Evolutionary conservation across 1,140 invertebrate species (phyloP).

Genomic region (Trialeurodes vaporariorum): DNA sequence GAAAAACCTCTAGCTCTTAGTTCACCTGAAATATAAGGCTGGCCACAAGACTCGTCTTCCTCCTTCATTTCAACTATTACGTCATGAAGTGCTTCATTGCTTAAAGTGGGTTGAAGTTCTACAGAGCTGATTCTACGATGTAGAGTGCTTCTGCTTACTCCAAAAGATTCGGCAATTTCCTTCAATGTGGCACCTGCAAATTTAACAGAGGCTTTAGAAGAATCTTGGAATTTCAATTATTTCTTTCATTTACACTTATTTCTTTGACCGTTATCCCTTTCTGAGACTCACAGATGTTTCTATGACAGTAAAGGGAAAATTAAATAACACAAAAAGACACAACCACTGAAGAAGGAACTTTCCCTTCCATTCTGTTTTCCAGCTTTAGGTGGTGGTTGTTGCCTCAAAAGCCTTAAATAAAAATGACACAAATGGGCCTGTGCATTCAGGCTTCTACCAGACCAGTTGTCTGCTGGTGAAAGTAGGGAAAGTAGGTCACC

Average conservation of each 20-base stretch:
- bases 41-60: not conserved
- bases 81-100: not conserved
- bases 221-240: not conserved
- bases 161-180: not conserved
- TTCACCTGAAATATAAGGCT: not conserved
- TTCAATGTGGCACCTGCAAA: not conserved
- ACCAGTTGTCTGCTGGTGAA: too few species aligned
- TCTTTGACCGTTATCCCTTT: not conserved
- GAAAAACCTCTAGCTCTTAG: not conserved
- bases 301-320: not conserved
- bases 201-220: not conserved
- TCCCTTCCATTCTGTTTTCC: not conserved
- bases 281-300: not conserved
- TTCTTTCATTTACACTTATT: not conserved
- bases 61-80: not conserved
- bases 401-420: too few species aligned
- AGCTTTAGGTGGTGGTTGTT: not conserved
- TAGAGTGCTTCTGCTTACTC: not conserved
- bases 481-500: too few species aligned
- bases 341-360: not conserved
- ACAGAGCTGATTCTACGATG: not conserved
- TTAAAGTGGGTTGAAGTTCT: not conserved
- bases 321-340: not conserved
- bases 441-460: too few species aligned
- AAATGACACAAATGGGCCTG: too few species aligned